Evolutionary conservation across 2,888 invertebrate species (phyloP), one percentile per base, ranked within the genome.

Genomic region (Eudemis profundana): DNA sequence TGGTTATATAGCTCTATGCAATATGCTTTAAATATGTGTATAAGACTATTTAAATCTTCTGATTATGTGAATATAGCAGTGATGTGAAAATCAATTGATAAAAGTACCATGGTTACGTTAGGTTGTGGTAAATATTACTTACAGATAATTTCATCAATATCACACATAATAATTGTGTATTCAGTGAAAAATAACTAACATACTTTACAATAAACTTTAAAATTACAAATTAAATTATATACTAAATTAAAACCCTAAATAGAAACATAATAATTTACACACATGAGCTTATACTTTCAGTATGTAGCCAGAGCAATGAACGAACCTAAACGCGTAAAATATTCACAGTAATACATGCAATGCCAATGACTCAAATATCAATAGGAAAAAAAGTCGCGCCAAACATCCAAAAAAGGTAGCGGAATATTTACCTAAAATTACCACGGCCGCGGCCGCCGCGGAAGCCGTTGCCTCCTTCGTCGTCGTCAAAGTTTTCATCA

Each of bases 401-500:
- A 56, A 50, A 14, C 33, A 23, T 19, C 17, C 3, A 17, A 17
- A 21, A 8, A 8, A 4, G 2, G 15, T 14, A 33, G 8, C 8
- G 8, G 33, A 47, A 19, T 49, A n/a, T 54, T 69, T 72, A 92
- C 92, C 90, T 89, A 78, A 87, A 92, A 69, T 84, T 89, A 0
- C 90, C 91, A 10, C 91, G 86, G 15, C 90, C 89, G 1, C 89
- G 81, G 51, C 83, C 83, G 33, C 84, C 85, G 50, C 92, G 78
- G 71, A 86, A 91, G 68, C 76, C 81, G 67, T 81, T 83, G 1
- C 83, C 81, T 3, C 82, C 82, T 2, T 90, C 90, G 7, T 91
- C 91, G 54, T 91, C 91, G 4, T 90, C 90, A 65, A 78, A 89
- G 47, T 73, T 74, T n/a, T 91, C 91, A 4, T 91, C 91, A 63